Evolutionary conservation across 1,140 invertebrate genomes (phyloP).

Genomic region (Andrena cerasifolii): DNA sequence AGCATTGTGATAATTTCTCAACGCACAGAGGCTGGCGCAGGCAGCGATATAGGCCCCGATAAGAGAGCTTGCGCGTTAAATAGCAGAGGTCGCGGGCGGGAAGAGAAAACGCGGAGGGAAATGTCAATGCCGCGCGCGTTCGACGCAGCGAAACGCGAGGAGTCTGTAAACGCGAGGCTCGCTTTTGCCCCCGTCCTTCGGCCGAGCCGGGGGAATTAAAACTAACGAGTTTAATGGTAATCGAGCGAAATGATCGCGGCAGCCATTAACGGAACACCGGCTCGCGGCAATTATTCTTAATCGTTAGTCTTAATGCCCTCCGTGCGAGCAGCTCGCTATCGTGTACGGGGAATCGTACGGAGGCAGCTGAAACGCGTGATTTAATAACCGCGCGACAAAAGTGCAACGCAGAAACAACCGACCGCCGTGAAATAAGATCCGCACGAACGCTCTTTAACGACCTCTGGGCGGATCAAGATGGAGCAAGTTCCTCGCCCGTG

Average conservation of each 20-base stretch:
- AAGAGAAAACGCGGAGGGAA: background rate
- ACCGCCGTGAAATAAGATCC: too few species aligned
- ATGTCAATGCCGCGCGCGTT: conserved; percentile 10
- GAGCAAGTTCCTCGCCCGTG: too few species aligned
- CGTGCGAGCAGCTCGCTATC: background rate
- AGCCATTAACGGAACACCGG: background rate
- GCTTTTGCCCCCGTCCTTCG: conserved; percentile 8
- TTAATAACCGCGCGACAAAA: background rate
- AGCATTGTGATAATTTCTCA: background rate
- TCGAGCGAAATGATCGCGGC: conserved; percentile 22
- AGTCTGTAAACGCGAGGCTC: background rate
- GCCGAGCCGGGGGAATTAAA: background rate
- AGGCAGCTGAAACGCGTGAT: background rate
- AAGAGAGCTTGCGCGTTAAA: background rate
- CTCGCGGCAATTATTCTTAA: conserved; percentile 20
- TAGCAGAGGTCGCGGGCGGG: background rate
- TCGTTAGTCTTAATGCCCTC: conserved; percentile 1
- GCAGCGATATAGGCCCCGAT: background rate
- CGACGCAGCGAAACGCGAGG: conserved; percentile 14
- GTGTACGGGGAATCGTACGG: background rate
- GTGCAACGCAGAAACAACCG: background rate
- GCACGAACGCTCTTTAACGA: too few species aligned
- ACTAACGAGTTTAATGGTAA: conserved; percentile 26
- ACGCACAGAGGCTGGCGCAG: background rate
- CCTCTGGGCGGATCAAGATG: too few species aligned